phyloP scores from a whole-genome alignment of 2,797 vertebrate species.

The Oreortyx pictus region DNA sequence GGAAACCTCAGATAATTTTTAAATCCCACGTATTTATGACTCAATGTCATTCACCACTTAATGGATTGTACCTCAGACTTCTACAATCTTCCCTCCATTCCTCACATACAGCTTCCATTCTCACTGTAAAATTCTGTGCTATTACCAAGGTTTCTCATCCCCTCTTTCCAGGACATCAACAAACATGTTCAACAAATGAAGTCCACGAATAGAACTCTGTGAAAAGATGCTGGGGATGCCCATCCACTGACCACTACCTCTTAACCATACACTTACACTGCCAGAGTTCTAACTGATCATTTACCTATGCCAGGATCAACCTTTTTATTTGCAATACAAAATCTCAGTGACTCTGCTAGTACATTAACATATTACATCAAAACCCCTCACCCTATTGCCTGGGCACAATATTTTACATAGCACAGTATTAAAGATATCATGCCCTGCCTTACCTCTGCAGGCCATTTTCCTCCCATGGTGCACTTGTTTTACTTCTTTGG shows the following conservation, averaged over 20 bases:
- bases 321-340: not conserved
- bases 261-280: not conserved
- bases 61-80: not conserved
- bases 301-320: not conserved
- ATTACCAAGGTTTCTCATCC: not conserved
- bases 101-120: not conserved
- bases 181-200: not conserved
- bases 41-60: not conserved
- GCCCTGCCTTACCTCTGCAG: slow-evolving; percentile 81
- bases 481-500: slow-evolving; percentile 81
- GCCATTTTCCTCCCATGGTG: slow-evolving; percentile 87
- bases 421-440: not conserved
- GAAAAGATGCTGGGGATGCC: not conserved
- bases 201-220: not conserved
- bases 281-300: not conserved
- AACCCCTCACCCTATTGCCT: not conserved
- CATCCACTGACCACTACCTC: not conserved
- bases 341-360: not conserved
- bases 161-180: not conserved
- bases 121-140: not conserved
- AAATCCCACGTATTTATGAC: not conserved
- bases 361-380: not conserved
- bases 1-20: not conserved
- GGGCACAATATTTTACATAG: not conserved
- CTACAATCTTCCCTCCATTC: not conserved